Conservation (phyloP, 2,113 vertebrate genomes). For the Zosterops pallidus region DNA sequence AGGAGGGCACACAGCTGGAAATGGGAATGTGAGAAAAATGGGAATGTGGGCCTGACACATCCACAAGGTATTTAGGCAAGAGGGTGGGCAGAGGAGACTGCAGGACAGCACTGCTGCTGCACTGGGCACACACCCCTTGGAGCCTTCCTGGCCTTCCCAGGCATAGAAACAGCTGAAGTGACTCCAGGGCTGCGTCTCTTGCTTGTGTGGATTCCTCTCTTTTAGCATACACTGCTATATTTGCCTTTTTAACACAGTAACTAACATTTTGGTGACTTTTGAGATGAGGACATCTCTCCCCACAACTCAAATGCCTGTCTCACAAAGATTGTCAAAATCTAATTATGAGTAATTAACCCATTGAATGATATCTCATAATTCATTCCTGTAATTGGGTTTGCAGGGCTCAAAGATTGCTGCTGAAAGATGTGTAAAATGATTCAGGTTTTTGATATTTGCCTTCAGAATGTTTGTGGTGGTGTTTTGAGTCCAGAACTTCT, state of each 20-base stretch:
- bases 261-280: neutral
- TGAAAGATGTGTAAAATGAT: neutral
- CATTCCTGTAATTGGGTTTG: neutral
- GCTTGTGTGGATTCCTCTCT: neutral
- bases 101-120: neutral
- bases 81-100: neutral
- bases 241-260: neutral
- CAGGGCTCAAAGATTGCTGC: neutral
- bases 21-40: neutral
- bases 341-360: constrained; percentile 16
- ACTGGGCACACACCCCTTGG: neutral
- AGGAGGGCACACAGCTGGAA: neutral
- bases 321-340: neutral
- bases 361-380: neutral
- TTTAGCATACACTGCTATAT: neutral
- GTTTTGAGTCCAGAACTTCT: neutral
- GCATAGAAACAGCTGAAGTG: neutral
- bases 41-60: neutral
- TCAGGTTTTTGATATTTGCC: neutral
- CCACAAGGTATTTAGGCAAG: neutral
- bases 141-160: neutral
- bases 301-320: neutral
- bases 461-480: neutral
- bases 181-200: neutral
- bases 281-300: neutral